phyloP scores from a whole-genome alignment of 2,888 invertebrate genomes.

The Agrilus mali region DNA sequence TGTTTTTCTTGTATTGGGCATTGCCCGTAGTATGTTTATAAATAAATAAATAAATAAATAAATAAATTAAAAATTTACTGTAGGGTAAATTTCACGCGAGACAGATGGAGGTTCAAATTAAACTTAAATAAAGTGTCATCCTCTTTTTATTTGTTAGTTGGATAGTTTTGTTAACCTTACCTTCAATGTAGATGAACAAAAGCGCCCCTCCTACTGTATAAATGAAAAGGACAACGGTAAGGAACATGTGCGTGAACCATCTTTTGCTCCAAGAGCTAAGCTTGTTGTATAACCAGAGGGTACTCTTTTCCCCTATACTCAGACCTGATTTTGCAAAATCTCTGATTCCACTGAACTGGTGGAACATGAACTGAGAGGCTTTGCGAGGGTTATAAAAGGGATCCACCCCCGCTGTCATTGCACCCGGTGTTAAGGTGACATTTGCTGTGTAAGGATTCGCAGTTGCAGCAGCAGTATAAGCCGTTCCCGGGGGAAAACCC shows the following conservation, averaged over 20 bases:
- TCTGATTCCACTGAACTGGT: conserved; percentile 65
- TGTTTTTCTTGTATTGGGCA: too few species aligned
- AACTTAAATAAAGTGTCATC: too few species aligned
- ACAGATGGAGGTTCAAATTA: too few species aligned
- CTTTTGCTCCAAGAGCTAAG: conserved; percentile 61
- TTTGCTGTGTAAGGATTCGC: conserved; percentile 7
- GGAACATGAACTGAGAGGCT: conserved; percentile 66
- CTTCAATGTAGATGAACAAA: conserved; percentile 68
- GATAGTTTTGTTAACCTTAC: conserved; percentile 33
- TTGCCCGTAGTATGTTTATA: too few species aligned
- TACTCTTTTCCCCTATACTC: conserved; percentile 72
- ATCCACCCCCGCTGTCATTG: conserved; percentile 19
- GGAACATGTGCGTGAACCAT: conserved; percentile 84
- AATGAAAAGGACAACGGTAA: conserved; percentile 60
- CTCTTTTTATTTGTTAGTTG: too few species aligned
- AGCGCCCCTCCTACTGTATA: conserved; percentile 76
- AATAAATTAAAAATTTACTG: too few species aligned
- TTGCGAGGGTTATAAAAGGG: conserved; percentile 45
- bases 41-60: too few species aligned
- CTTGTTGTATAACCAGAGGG: conserved; percentile 68
- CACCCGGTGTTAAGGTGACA: conserved; percentile 3
- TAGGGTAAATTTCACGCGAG: too few species aligned
- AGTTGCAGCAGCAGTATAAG: neutral
- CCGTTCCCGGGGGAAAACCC: too few species aligned
- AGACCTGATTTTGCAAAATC: conserved; percentile 69